Percentiles rank a stretch among this genome's conserved stretches.
These are phyloP conservation scores for Aquatica leii DNA, from an alignment of 2,888 invertebrate genomes.

Conservation along the genomic window DNA sequence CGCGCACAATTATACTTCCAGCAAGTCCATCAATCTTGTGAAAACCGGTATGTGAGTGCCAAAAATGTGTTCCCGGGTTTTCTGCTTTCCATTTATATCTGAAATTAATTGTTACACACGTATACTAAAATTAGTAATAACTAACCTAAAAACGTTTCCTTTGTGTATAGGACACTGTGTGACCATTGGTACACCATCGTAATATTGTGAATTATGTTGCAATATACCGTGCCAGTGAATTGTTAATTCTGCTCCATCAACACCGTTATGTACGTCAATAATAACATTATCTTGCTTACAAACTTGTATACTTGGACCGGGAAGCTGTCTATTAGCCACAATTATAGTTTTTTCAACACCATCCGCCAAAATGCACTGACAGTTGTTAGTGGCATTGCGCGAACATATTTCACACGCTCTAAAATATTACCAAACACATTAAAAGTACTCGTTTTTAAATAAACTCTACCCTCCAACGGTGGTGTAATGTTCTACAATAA, in stretches of 20 bases:
- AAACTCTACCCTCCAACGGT: conserved; percentile 93
- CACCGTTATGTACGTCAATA: conserved; percentile 87
- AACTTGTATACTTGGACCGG: conserved; percentile 92
- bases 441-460: no score
- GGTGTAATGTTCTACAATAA: conserved; percentile 88
- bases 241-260: conserved; percentile 90
- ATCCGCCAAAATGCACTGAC: conserved; percentile 91
- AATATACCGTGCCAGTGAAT: conserved; percentile 95
- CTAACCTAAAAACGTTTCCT: conserved; percentile 86
- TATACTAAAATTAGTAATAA: no score
- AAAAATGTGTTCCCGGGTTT: conserved; percentile 90
- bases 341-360: conserved; percentile 89
- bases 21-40: conserved; percentile 89
- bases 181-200: conserved; percentile 92
- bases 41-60: conserved; percentile 90
- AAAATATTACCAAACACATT: no score
- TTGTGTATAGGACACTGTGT: conserved; percentile 92
- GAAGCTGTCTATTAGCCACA: conserved; percentile 91
- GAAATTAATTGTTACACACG: conserved; percentile 27
- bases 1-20: conserved; percentile 83
- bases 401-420: conserved; percentile 91
- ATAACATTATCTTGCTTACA: conserved; percentile 92
- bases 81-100: conserved; percentile 87
- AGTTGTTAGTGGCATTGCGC: conserved; percentile 89
- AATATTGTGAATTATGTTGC: conserved; percentile 86